Conservation (phyloP, 2,888 invertebrate species). For the Epistrophe grossulariae region DNA sequence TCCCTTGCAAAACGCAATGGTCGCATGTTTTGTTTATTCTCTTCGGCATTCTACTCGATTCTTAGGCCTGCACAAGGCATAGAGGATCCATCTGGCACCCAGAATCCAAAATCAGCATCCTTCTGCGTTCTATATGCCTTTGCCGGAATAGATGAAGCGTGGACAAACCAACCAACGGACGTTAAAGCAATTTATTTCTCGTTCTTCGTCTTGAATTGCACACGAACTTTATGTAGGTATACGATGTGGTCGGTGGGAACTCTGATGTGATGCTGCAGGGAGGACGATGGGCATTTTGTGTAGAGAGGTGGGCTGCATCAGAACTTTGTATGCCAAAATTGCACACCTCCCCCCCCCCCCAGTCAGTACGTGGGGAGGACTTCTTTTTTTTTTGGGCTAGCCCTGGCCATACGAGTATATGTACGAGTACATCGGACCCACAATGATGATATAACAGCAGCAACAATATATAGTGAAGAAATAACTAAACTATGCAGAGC, state of each 20-base stretch:
- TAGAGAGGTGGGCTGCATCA: constrained; percentile 37
- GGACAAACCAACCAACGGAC: constrained; percentile 74
- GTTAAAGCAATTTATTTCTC: constrained; percentile 76
- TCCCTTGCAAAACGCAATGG: constrained; percentile 60
- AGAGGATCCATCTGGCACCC: constrained; percentile 68
- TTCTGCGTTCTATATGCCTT: constrained; percentile 33
- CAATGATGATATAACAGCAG: constrained; percentile 36
- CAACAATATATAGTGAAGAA: constrained; percentile 59
- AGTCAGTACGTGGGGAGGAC: constrained; percentile 30
- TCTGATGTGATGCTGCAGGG: not conserved
- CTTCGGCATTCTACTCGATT: constrained; percentile 56
- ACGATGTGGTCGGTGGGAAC: constrained; percentile 49
- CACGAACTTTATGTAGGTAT: constrained; percentile 64
- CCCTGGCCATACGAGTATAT: constrained; percentile 18
- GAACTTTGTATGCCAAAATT: constrained; percentile 19
- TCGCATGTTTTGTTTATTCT: constrained; percentile 65
- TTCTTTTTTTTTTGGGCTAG: constrained; percentile 41
- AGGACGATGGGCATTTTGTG: constrained; percentile 32
- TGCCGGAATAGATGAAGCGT: constrained; percentile 70
- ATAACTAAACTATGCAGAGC: constrained; percentile 64
- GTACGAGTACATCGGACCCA: not conserved
- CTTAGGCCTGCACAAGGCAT: constrained; percentile 67
- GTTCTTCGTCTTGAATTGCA: constrained; percentile 74
- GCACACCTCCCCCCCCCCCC: too few relatives aligned
- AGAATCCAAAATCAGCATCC: constrained; percentile 73